These are phyloP conservation scores for Dryobota labecula DNA, from an alignment of 2,888 invertebrate species.

Conservation along the genomic window DNA sequence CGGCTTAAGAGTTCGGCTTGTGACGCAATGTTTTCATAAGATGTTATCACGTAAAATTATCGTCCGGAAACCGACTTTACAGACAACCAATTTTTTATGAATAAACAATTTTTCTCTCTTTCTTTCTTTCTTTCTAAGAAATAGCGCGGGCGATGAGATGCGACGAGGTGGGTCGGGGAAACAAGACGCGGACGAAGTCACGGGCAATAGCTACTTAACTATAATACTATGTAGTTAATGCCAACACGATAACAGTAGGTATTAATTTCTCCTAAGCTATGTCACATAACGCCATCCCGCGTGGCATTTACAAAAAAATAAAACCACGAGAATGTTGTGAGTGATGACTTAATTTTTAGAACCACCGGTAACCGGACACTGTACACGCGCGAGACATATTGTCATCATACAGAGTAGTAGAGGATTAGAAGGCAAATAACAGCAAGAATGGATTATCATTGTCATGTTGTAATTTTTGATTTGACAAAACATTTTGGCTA, in stretches of 20 bases:
- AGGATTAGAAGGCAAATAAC: background rate
- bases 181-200: too few species aligned
- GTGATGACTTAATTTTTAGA: slow-evolving; percentile 90
- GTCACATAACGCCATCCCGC: slow-evolving; percentile 77
- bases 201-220: too few species aligned
- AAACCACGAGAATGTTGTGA: slow-evolving; percentile 77
- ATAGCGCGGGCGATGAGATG: too few species aligned
- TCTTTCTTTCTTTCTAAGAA: too few species aligned
- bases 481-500: too few species aligned
- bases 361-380: slow-evolving; percentile 85
- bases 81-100: too few species aligned
- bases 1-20: too few species aligned
- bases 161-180: too few species aligned
- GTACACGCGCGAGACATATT: slow-evolving; percentile 68
- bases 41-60: too few species aligned
- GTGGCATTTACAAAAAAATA: slow-evolving; percentile 84
- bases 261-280: slow-evolving; percentile 10
- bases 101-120: too few species aligned
- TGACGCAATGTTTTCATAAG: too few species aligned
- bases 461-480: background rate
- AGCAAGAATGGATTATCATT: background rate
- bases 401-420: slow-evolving; percentile 34
- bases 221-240: background rate
- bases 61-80: too few species aligned
- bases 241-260: background rate